A percentile compares a stretch with the other conserved stretches of the same genome.
These are phyloP conservation scores for Norana najaformis DNA, from an alignment of 2,888 invertebrate species.

Conservation along the genomic window DNA sequence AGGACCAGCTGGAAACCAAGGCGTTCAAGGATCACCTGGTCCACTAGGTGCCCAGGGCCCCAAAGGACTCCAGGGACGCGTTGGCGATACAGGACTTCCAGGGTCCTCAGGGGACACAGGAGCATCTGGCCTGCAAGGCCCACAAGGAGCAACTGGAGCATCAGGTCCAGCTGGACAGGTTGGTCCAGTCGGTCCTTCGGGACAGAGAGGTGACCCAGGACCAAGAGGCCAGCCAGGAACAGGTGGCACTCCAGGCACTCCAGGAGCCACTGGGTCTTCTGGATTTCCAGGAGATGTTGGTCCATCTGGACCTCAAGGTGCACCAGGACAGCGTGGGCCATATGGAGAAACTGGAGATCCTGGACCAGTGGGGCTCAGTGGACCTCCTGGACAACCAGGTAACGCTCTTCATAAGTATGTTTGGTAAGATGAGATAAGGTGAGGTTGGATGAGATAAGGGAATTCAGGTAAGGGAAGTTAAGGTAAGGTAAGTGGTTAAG, in stretches of 20 bases:
- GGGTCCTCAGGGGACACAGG: constrained; percentile 39
- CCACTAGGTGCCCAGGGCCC: not conserved
- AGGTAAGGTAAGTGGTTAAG: no score
- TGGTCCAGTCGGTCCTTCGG: constrained; percentile 36
- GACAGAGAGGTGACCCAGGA: constrained; percentile 37
- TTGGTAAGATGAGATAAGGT: no score
- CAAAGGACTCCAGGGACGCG: not conserved
- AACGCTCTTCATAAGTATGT: not conserved
- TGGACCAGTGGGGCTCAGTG: constrained; percentile 70
- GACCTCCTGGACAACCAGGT: constrained; percentile 73
- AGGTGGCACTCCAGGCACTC: constrained; percentile 35
- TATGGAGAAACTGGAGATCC: constrained; percentile 32
- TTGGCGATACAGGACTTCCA: constrained; percentile 28
- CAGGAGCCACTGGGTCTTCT: constrained; percentile 40
- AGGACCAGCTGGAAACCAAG: constrained; percentile 37
- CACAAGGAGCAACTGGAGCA: constrained; percentile 31
- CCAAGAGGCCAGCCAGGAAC: constrained; percentile 30
- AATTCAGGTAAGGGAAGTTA: no score
- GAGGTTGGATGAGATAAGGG: no score
- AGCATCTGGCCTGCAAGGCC: constrained; percentile 15
- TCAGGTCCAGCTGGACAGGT: constrained; percentile 35
- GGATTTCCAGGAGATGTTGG: constrained; percentile 38
- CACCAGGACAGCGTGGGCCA: constrained; percentile 31
- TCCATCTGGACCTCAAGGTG: constrained; percentile 28
- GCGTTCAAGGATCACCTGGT: constrained; percentile 36